phyloP scores from a whole-genome alignment of 1,140 invertebrate species.

The Gryon sp. region DNA sequence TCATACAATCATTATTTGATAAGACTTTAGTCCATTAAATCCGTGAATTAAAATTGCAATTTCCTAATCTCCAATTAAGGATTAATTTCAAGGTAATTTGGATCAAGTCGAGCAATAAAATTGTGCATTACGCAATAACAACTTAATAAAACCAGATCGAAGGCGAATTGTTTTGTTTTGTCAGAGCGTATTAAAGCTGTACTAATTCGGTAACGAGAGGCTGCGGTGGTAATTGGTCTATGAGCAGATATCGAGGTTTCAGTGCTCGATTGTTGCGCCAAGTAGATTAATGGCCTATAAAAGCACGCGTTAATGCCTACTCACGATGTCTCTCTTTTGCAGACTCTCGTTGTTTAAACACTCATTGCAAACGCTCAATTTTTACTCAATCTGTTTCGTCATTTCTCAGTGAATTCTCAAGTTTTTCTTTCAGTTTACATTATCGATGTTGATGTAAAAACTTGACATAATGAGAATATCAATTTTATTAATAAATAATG shows the following conservation, averaged over 20 bases:
- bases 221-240: conserved; percentile 23
- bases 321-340: conserved; percentile 9
- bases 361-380: too few relatives aligned
- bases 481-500: too few relatives aligned
- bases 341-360: too few relatives aligned
- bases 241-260: conserved; percentile 27
- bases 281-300: conserved; percentile 34
- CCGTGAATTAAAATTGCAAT: conserved; percentile 6
- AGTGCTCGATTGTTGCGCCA: conserved; percentile 15
- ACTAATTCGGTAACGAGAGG: conserved; percentile 9
- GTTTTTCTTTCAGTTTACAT: too few relatives aligned
- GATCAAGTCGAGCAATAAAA: conserved; percentile 26
- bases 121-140: conserved; percentile 7
- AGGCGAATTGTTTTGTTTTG: conserved; percentile 9
- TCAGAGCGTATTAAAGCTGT: conserved; percentile 3
- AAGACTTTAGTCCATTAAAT: conserved; percentile 33
- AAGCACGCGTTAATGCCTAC: conserved; percentile 24
- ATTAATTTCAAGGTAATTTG: conserved; percentile 49
- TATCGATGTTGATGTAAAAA: too few relatives aligned
- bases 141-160: not conserved
- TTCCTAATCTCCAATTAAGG: conserved; percentile 15
- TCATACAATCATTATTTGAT: conserved; percentile 22
- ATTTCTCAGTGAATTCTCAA: too few relatives aligned
- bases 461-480: too few relatives aligned
- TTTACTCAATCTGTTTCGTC: too few relatives aligned